Base-by-base conservation (phyloP, 1,140 invertebrate species). In the Mizuhopecten yessoensis region DNA sequence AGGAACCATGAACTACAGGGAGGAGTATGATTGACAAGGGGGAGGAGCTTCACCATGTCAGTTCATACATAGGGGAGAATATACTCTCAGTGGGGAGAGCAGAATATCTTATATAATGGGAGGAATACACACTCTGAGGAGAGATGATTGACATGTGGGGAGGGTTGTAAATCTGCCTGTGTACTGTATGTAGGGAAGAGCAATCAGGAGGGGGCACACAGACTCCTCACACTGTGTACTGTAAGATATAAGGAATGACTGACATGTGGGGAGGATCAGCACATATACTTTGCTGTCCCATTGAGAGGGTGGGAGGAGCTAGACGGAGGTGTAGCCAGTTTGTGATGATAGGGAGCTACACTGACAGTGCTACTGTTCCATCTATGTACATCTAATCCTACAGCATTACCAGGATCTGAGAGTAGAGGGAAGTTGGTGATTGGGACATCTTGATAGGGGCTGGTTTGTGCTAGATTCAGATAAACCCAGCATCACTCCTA, bases 391-490 rank as follows among this genome's bases (percentile, higher is more conserved):
- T 29, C 57, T 75, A 75, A 75, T 75, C 57, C 57, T 0, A n/a
- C 57, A 75, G 57, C 57, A 75, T 75, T 75, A 75, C 57, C 3
- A 13, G 57, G 57, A 75, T 75, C 57, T 29, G n/a, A 29, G 57
- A 75, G n/a, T 17, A 75, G 57, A 75, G 57, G n/a, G 57, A 17
- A 75, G 2, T n/a, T 75, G 57, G n/a, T 75, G 57, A 75, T 75
- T 75, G 57, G 57, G 57, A 75, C 57, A 75, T 75, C 5, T 75
- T 75, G 57, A 75, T 75, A 75, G 57, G 57, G 57, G n/a, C 57
- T 75, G 57, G 57, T 75, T 75, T 75, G 57, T 75, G 57, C 57
- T 75, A 75, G 57, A 75, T 75, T 75, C 57, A 75, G 57, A 75
- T 75, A 75, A 75, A 75, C 57, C 17, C 57, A 75, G 57, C 57